phyloP scores from a whole-genome alignment of 2,113 vertebrate species.

The Brachyistius frenatus region DNA sequence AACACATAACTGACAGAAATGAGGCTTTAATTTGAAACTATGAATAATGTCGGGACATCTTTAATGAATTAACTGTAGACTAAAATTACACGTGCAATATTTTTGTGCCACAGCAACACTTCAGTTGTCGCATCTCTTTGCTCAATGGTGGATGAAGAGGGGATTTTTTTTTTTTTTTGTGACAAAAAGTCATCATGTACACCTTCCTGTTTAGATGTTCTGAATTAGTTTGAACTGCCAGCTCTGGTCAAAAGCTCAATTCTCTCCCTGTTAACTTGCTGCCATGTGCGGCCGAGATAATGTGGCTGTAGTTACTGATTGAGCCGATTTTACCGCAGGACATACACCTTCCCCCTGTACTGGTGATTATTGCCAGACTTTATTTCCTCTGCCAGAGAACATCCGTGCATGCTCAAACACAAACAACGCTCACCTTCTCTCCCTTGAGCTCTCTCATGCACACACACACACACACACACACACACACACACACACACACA shows the following conservation, averaged over 20 bases:
- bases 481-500: slow-evolving; percentile 5
- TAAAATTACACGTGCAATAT: neutral
- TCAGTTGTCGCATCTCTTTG: slow-evolving; percentile 1
- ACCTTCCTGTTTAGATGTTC: slow-evolving; percentile 44
- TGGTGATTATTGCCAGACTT: slow-evolving; percentile 66
- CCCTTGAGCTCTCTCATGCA: too few relatives aligned
- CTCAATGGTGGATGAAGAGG: slow-evolving; percentile 26
- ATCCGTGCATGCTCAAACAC: slow-evolving; percentile 33
- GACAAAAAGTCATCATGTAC: slow-evolving; percentile 16
- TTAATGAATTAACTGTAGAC: neutral
- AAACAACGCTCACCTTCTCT: slow-evolving; percentile 6
- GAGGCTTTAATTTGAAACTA: neutral
- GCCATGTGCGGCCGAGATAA: slow-evolving; percentile 55
- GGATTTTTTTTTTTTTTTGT: slow-evolving; percentile 43
- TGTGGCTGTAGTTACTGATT: slow-evolving; percentile 52
- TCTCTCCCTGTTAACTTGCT: slow-evolving; percentile 47
- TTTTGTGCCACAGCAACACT: slow-evolving; percentile 5
- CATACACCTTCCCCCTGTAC: slow-evolving; percentile 50
- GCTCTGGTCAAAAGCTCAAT: slow-evolving; percentile 56
- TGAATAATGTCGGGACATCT: neutral
- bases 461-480: slow-evolving; percentile 1
- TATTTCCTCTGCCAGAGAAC: slow-evolving; percentile 57
- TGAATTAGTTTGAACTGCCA: slow-evolving; percentile 49
- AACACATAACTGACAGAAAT: neutral
- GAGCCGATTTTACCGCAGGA: slow-evolving; percentile 49